phyloP scores from a whole-genome alignment of 2,113 vertebrate genomes.

The Caretta caretta region DNA sequence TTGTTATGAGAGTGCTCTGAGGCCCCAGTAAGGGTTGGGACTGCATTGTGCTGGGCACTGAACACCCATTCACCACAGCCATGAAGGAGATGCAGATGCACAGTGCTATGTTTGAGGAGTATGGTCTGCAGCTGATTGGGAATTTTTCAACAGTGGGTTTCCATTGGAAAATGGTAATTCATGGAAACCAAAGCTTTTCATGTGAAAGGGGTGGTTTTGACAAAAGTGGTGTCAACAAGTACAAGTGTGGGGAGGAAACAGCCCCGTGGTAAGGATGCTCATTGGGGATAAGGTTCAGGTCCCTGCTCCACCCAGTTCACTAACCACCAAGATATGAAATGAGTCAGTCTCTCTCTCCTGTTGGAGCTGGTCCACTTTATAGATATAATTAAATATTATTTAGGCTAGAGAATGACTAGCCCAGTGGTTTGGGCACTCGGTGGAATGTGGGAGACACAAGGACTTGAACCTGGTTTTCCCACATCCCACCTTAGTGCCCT shows the following conservation, averaged over 20 bases:
- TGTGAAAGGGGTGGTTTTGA: background rate
- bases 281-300: background rate
- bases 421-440: background rate
- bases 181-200: too few relatives aligned
- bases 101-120: background rate
- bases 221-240: background rate
- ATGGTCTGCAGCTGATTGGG: background rate
- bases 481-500: background rate
- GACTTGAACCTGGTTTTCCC: background rate
- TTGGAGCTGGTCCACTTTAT: background rate
- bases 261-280: background rate
- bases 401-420: background rate
- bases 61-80: slow-evolving; percentile 42
- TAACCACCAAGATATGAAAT: background rate
- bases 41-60: accelerated
- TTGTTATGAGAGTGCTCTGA: background rate
- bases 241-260: background rate
- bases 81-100: background rate
- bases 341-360: background rate
- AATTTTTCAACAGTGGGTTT: too few relatives aligned
- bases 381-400: background rate
- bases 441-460: background rate
- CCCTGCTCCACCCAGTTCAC: background rate
- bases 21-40: background rate
- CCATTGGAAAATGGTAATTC: too few relatives aligned